Percentiles rank a stretch among this genome's conserved stretches.
Conservation (phyloP, 1,140 invertebrate species). For the Trichonephila clavipes region DNA sequence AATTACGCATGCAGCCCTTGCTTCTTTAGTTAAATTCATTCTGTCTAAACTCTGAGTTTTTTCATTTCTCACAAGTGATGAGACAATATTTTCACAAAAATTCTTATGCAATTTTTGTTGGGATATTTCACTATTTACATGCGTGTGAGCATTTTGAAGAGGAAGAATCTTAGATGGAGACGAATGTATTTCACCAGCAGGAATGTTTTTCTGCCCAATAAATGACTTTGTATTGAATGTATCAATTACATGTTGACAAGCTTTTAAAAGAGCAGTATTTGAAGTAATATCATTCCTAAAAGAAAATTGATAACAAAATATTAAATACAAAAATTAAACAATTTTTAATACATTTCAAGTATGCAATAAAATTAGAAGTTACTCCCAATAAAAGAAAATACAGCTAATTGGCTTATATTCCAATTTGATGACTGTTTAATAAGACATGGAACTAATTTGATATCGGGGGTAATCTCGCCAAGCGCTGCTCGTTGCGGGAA, state of each 20-base stretch:
- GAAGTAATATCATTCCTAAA: background rate
- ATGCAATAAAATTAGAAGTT: background rate
- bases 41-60: background rate
- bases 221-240: background rate
- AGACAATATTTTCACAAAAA: background rate
- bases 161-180: no score
- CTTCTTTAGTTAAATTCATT: background rate
- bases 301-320: background rate
- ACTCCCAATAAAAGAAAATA: background rate
- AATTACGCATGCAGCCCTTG: conserved; percentile 11
- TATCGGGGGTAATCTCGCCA: no score
- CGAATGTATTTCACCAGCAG: no score
- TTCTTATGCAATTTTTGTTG: background rate
- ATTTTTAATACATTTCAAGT: background rate
- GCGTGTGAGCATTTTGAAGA: no score
- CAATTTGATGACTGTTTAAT: background rate
- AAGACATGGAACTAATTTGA: no score
- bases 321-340: background rate
- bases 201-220: background rate
- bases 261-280: conserved; percentile 23
- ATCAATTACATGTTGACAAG: background rate
- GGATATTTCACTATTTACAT: background rate
- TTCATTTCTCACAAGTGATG: background rate
- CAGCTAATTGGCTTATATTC: background rate
- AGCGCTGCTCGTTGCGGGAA: no score